A percentile compares a stretch with the other conserved stretches of the same genome.
Conservation (phyloP, 2,113 vertebrate genomes). For the Antidorcas marsupialis region DNA sequence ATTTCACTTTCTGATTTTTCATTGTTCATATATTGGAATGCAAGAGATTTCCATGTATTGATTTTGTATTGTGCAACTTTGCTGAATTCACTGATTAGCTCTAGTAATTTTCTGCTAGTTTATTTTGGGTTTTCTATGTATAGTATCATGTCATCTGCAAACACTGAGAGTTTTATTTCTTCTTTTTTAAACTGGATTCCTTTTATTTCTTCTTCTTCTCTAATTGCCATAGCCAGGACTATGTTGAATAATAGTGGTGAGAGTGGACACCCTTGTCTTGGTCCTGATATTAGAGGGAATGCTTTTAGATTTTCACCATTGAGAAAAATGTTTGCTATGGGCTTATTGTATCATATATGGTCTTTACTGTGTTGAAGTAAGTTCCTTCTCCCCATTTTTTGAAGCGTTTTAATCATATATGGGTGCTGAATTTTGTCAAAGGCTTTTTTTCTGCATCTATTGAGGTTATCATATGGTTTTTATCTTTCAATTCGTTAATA, state of each 20-base stretch:
- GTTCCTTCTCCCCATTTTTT: background rate
- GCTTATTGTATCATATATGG: accelerated
- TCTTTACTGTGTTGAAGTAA: background rate
- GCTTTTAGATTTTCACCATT: background rate
- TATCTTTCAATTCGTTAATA: background rate
- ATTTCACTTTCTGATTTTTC: background rate
- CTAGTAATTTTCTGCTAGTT: background rate
- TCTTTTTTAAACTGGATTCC: background rate
- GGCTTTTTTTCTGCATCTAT: background rate
- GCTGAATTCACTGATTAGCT: background rate
- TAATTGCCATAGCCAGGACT: background rate
- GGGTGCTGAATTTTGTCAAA: background rate
- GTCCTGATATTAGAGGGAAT: background rate
- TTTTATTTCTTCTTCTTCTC: background rate
- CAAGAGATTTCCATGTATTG: background rate
- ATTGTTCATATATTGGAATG: background rate
- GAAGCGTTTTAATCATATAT: background rate
- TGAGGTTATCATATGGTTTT: background rate
- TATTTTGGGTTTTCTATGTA: background rate
- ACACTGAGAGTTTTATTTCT: background rate
- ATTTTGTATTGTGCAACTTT: background rate
- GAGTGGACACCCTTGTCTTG: background rate
- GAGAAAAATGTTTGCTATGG: background rate
- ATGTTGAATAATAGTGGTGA: background rate
- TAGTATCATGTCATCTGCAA: background rate